Conservation (phyloP, 2,797 vertebrate species). For the Tinamus major region DNA sequence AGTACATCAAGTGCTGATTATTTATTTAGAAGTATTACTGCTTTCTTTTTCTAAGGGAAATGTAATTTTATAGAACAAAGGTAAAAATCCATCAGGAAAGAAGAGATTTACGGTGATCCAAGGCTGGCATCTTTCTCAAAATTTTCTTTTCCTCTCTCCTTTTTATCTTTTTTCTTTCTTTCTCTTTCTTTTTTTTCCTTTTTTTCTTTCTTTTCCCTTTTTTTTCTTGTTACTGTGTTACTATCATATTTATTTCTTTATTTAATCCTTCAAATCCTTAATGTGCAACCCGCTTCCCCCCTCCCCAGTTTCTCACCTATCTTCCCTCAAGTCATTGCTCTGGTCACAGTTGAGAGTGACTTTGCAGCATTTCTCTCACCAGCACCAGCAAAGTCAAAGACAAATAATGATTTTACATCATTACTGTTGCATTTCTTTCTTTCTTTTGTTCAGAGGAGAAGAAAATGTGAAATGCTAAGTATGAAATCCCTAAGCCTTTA, state of each 20-base stretch:
- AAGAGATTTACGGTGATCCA: not conserved
- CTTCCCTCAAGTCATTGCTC: not conserved
- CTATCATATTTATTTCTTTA: not conserved
- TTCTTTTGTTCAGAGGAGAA: not conserved
- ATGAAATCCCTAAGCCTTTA: not conserved
- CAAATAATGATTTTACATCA: not conserved
- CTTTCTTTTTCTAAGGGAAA: slow-evolving; percentile 52
- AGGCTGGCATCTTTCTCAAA: not conserved
- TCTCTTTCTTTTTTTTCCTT: not conserved
- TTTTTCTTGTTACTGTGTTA: not conserved
- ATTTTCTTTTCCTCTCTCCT: not conserved
- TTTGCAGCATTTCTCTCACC: not conserved
- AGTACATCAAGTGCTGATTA: slow-evolving; percentile 71
- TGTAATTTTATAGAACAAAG: slow-evolving; percentile 50
- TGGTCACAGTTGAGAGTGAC: not conserved
- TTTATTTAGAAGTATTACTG: slow-evolving; percentile 71
- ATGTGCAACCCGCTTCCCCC: not conserved
- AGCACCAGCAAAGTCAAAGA: not conserved
- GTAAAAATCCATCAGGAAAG: slow-evolving; percentile 15
- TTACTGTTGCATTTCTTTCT: not conserved
- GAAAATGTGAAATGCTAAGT: not conserved
- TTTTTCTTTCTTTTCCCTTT: not conserved
- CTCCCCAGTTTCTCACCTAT: not conserved
- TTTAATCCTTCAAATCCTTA: not conserved
- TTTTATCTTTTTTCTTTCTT: not conserved